Conservation (phyloP, 2,113 vertebrate species). For the Actenoides lindsayi region DNA sequence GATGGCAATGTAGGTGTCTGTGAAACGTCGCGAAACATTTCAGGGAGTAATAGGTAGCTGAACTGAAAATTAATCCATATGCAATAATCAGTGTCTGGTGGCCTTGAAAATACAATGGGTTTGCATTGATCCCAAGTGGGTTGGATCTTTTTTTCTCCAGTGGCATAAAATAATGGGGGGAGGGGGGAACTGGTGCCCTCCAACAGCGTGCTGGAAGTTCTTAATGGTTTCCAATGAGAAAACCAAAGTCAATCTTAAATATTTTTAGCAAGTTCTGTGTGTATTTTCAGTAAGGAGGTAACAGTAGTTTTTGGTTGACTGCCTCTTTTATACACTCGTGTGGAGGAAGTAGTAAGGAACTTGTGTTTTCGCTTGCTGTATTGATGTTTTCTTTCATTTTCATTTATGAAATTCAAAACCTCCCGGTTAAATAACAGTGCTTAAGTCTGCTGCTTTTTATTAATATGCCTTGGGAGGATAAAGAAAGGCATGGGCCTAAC, state of each 20-base stretch:
- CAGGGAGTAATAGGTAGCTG: neutral
- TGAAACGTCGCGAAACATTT: neutral
- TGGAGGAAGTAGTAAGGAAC: constrained; percentile 25
- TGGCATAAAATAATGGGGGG: neutral
- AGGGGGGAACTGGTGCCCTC: neutral
- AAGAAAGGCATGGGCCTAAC: constrained; percentile 1
- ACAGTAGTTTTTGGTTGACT: neutral
- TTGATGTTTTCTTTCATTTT: constrained; percentile 35
- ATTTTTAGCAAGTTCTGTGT: neutral
- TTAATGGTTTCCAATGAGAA: neutral
- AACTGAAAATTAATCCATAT: neutral
- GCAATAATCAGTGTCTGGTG: neutral
- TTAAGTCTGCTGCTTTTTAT: constrained; percentile 1
- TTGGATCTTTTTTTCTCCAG: neutral
- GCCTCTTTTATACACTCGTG: neutral
- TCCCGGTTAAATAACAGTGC: neutral
- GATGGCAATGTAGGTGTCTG: neutral
- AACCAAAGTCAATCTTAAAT: neutral
- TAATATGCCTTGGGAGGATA: constrained; percentile 5
- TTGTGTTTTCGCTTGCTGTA: constrained; percentile 29
- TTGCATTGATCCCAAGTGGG: neutral
- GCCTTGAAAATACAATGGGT: neutral
- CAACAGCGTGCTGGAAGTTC: neutral
- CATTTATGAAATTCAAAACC: constrained; percentile 26
- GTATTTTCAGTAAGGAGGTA: neutral